Evolutionary conservation across 2,113 vertebrate genomes (phyloP).

Genomic region (Phocoena sinus): DNA sequence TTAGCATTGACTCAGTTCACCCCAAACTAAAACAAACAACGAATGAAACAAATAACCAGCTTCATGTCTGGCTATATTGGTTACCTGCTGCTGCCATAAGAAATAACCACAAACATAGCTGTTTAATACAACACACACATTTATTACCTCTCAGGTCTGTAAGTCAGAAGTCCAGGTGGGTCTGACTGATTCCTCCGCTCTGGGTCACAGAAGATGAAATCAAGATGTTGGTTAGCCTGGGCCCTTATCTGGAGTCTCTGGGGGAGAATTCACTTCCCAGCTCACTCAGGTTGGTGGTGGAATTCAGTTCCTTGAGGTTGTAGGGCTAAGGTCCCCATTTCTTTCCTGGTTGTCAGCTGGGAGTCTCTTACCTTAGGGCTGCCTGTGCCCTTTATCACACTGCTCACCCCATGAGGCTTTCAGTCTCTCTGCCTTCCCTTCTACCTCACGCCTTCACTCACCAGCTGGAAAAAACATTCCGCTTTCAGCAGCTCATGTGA

Average conservation of each 20-base stretch:
- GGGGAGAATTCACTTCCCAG: neutral
- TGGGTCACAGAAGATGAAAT: neutral
- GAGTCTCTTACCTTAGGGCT: neutral
- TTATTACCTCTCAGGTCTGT: neutral
- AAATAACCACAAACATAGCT: neutral
- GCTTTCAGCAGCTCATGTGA: neutral
- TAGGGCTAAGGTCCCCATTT: neutral
- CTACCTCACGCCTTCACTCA: neutral
- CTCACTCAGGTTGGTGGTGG: neutral
- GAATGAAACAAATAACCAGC: neutral
- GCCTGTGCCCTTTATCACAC: rapidly evolving
- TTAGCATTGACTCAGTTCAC: neutral
- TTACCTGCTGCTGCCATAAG: neutral
- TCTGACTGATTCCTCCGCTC: neutral
- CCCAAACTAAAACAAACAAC: neutral
- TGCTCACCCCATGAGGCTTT: neutral
- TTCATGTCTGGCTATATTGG: neutral
- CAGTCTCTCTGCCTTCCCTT: neutral
- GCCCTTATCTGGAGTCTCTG: neutral
- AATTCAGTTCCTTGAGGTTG: neutral
- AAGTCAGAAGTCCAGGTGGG: neutral
- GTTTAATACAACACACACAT: neutral
- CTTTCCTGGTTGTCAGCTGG: neutral
- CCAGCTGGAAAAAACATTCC: neutral
- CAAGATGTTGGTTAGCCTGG: neutral